Evolutionary conservation across 1,140 invertebrate genomes (phyloP).

Genomic region (Homalodisca vitripennis): DNA sequence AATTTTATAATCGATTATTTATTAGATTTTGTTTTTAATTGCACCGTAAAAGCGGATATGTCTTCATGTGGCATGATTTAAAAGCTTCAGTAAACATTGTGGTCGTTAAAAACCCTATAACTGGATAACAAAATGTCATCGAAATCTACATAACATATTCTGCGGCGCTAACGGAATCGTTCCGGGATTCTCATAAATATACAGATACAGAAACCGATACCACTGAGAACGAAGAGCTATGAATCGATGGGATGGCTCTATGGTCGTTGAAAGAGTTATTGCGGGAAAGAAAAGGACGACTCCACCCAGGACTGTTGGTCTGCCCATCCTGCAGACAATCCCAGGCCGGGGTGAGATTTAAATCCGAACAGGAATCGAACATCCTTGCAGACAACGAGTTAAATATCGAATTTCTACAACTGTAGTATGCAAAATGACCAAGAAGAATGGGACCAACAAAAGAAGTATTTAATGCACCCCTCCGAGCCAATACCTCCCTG

Average conservation of each 20-base stretch:
- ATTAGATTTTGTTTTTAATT: no score
- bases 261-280: background rate
- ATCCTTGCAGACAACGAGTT: constrained; percentile 20
- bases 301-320: no score
- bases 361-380: background rate
- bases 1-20: no score
- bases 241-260: background rate
- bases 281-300: no score
- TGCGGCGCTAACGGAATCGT: no score
- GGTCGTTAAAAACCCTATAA: no score
- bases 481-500: background rate
- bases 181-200: no score
- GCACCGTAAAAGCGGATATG: no score
- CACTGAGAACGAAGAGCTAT: background rate
- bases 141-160: no score
- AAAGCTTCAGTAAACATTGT: no score
- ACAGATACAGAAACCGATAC: background rate
- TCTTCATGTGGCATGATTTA: no score
- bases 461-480: constrained; percentile 20
- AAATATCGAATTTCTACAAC: constrained; percentile 27
- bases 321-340: background rate
- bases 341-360: constrained; percentile 14
- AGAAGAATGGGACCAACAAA: constrained; percentile 10
- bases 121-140: no score
- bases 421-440: constrained; percentile 23